phyloP scores from a whole-genome alignment of 2,888 invertebrate species.

The Coelopa pilipes region DNA sequence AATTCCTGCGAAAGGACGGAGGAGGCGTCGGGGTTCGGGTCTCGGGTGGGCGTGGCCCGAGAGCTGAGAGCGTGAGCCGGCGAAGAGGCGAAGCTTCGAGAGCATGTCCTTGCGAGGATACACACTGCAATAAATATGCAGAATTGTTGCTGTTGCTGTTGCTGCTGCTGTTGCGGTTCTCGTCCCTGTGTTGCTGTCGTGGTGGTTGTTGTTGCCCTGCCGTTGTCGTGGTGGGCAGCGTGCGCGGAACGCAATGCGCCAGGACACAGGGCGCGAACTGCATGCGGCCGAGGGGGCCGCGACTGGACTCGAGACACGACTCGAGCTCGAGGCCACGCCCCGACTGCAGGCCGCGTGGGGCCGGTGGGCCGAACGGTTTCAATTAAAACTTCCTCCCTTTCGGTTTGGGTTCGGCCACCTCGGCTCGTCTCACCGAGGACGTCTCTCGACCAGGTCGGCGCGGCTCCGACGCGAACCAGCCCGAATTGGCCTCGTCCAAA shows the following conservation, averaged over 20 bases:
- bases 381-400: no score
- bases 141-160: slow-evolving; percentile 6
- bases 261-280: background rate
- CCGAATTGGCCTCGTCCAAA: slow-evolving; percentile 8
- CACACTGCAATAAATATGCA: slow-evolving; percentile 22
- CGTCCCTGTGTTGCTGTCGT: background rate
- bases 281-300: background rate
- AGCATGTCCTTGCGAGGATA: slow-evolving; percentile 9
- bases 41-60: background rate
- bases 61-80: background rate
- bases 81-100: background rate
- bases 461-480: background rate
- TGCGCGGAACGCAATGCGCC: slow-evolving; percentile 33
- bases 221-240: no score
- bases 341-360: no score
- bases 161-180: background rate
- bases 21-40: background rate
- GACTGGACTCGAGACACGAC: no score
- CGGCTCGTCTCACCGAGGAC: no score
- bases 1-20: background rate
- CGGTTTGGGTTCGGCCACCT: no score
- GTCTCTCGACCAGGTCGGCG: no score
- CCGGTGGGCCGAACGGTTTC: no score
- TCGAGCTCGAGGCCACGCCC: no score
- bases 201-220: background rate